Evolutionary conservation across 1,140 invertebrate genomes (phyloP).

Genomic region (Aphelinus atriplicis): DNA sequence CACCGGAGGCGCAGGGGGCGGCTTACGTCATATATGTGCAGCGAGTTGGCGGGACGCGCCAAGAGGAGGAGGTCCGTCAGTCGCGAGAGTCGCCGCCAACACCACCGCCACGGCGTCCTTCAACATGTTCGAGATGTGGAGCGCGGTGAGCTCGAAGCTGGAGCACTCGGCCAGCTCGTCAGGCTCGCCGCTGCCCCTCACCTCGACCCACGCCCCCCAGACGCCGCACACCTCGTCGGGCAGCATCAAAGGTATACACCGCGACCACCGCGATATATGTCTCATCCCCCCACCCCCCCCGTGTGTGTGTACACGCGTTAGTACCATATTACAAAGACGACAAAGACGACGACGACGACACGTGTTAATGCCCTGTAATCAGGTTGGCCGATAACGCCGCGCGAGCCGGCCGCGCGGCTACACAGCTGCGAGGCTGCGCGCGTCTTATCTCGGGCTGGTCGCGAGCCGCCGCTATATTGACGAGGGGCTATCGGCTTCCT

Average conservation of each 20-base stretch:
- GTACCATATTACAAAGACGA: background rate
- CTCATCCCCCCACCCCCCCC: background rate
- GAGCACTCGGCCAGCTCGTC: slow-evolving; percentile 71
- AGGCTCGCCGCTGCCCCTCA: slow-evolving; percentile 62
- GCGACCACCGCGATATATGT: background rate
- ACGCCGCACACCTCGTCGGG: slow-evolving; percentile 81
- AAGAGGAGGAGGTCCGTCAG: no score
- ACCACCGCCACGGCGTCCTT: slow-evolving; percentile 69
- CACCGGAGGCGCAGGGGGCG: no score
- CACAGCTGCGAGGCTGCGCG: background rate
- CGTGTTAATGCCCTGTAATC: slow-evolving; percentile 44
- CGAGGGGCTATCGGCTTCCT: slow-evolving; percentile 37
- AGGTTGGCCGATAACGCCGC: slow-evolving; percentile 30
- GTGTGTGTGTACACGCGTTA: background rate
- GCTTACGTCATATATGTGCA: no score
- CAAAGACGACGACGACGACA: background rate
- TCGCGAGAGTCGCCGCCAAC: slow-evolving; percentile 37
- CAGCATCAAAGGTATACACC: slow-evolving; percentile 82
- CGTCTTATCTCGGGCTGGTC: slow-evolving; percentile 24
- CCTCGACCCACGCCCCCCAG: slow-evolving; percentile 67
- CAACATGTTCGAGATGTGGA: slow-evolving; percentile 90
- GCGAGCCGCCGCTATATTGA: slow-evolving; percentile 3
- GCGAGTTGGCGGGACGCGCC: no score
- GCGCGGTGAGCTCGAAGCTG: slow-evolving; percentile 82
- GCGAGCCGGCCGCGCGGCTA: background rate